Percentiles rank a stretch among this genome's conserved stretches.
Evolutionary conservation across 2,113 vertebrate genomes (phyloP).

Genomic region (Dendrocopos noguchii): DNA sequence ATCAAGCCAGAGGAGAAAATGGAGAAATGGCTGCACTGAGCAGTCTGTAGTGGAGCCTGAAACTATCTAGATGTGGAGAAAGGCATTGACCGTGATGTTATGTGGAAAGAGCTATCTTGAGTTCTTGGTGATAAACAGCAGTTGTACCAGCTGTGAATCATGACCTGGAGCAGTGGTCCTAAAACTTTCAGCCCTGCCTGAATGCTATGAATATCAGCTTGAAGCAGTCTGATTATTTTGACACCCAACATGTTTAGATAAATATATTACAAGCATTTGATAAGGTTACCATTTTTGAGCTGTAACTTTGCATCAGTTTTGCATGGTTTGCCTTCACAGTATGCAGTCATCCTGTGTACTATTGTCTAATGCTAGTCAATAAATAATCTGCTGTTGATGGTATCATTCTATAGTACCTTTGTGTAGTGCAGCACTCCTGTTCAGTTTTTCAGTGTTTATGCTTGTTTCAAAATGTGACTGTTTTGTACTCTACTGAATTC

Average conservation of each 20-base stretch:
- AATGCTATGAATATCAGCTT: not conserved
- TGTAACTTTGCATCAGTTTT: not conserved
- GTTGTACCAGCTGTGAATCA: not conserved
- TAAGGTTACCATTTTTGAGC: not conserved
- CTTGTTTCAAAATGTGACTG: not conserved
- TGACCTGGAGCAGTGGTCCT: not conserved
- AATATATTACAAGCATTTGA: not conserved
- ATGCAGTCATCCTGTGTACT: not conserved
- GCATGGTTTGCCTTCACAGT: not conserved
- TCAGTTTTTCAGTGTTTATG: not conserved
- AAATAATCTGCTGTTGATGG: not conserved
- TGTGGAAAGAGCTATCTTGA: not conserved
- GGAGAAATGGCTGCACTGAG: not conserved
- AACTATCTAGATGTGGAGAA: not conserved
- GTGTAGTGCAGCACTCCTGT: not conserved
- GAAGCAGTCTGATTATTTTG: not conserved
- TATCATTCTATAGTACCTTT: not conserved
- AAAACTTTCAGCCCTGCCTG: not conserved
- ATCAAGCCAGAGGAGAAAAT: not conserved
- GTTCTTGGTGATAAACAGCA: not conserved
- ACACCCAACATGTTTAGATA: not conserved
- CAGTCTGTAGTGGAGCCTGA: not conserved
- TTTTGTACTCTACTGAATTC: not conserved
- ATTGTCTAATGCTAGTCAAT: not conserved
- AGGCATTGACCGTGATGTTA: not conserved